These are phyloP conservation scores for Abscondita cerata DNA, from an alignment of 2,888 invertebrate species.

Conservation along the genomic window DNA sequence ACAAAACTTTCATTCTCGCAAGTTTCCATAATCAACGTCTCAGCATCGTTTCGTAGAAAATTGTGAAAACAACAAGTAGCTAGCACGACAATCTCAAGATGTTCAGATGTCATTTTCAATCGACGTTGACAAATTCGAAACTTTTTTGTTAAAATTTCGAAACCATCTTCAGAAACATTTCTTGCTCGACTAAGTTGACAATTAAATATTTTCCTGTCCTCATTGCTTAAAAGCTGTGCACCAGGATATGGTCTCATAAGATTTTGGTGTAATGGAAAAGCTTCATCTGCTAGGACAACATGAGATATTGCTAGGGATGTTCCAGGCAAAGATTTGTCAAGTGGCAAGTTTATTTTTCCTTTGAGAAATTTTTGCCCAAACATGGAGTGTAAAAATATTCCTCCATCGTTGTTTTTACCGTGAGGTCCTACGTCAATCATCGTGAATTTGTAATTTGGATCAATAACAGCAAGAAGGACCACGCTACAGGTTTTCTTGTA, in stretches of 20 bases:
- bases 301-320: background rate
- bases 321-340: background rate
- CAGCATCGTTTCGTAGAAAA: too few species aligned
- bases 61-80: too few species aligned
- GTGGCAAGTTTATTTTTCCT: too few species aligned
- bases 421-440: background rate
- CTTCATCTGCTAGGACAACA: background rate
- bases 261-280: background rate
- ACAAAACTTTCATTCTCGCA: background rate
- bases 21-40: too few species aligned
- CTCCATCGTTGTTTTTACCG: background rate
- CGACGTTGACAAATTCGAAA: background rate
- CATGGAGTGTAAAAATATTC: background rate
- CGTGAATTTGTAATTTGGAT: background rate
- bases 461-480: background rate
- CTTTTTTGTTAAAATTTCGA: background rate
- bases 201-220: background rate
- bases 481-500: background rate
- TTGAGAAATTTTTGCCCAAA: too few species aligned
- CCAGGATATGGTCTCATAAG: too few species aligned
- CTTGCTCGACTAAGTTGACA: background rate
- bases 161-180: too few species aligned
- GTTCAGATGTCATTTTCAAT: too few species aligned
- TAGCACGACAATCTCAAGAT: too few species aligned
- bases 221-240: background rate